Evolutionary conservation across 2,797 vertebrate species (phyloP).

Genomic region (Chrosomus eos): DNA sequence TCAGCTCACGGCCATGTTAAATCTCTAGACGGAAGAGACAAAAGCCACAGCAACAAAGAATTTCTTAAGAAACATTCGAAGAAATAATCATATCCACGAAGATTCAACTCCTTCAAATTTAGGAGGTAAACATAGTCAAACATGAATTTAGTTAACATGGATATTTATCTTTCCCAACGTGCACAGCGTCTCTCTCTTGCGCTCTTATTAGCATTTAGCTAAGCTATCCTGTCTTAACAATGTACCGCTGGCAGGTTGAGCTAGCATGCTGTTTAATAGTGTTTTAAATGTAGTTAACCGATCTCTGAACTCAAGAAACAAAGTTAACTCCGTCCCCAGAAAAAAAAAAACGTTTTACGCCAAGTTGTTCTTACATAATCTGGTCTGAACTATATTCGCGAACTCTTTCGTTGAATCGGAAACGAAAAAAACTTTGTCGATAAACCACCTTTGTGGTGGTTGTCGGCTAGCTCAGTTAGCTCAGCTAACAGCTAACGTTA

Average conservation of each 20-base stretch:
- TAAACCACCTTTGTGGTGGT: slow-evolving; percentile 26
- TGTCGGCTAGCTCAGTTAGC: slow-evolving; percentile 1
- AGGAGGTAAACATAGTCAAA: slow-evolving; percentile 44
- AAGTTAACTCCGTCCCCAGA: background rate
- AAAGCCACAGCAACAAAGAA: slow-evolving; percentile 61
- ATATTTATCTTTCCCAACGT: background rate
- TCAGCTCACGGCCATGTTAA: slow-evolving; percentile 77
- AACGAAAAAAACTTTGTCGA: slow-evolving; percentile 18
- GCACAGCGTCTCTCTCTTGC: background rate
- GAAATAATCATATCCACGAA: slow-evolving; percentile 33
- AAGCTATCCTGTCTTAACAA: slow-evolving; percentile 41
- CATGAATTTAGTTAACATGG: background rate
- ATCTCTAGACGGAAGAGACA: slow-evolving; percentile 72
- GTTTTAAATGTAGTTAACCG: background rate
- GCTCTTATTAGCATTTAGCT: slow-evolving; percentile 39
- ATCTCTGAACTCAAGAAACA: background rate
- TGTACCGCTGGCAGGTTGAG: slow-evolving; percentile 32
- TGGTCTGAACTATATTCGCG: background rate
- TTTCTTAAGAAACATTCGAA: slow-evolving; percentile 23
- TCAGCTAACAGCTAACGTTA: background rate
- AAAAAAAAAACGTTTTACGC: background rate
- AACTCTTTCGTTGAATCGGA: background rate
- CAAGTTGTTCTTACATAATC: background rate
- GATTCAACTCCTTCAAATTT: slow-evolving; percentile 24
- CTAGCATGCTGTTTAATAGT: slow-evolving; percentile 25